These are phyloP conservation scores for Physocephala rufipes DNA, from an alignment of 2,888 invertebrate genomes.

Conservation along the genomic window DNA sequence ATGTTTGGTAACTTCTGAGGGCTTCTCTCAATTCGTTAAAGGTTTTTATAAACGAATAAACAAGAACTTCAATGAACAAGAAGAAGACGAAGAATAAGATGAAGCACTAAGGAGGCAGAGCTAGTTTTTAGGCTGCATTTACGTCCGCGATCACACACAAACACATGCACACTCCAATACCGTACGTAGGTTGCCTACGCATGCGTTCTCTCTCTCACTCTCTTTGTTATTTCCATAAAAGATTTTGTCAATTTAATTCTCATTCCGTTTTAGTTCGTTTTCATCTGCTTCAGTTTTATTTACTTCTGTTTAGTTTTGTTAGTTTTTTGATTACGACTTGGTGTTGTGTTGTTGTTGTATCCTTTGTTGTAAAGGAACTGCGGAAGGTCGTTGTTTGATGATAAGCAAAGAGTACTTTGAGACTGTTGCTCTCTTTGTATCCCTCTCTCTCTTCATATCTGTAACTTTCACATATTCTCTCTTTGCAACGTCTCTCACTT, in stretches of 20 bases:
- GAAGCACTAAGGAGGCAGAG: not conserved
- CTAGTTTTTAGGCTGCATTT: not conserved
- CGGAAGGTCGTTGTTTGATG: too few relatives aligned
- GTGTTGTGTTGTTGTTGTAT: not conserved
- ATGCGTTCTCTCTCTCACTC: conserved; percentile 3
- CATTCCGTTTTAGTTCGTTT: not conserved
- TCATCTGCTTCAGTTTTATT: not conserved
- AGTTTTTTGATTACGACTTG: not conserved
- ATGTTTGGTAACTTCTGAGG: conserved; percentile 57
- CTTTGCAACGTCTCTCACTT: too few relatives aligned
- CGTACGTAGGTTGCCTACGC: not conserved
- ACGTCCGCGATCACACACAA: not conserved
- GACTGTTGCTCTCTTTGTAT: too few relatives aligned
- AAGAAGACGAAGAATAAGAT: not conserved
- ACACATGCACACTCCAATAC: not conserved
- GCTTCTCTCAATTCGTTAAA: not conserved
- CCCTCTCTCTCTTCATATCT: too few relatives aligned
- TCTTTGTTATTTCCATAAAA: not conserved
- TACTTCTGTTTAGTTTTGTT: not conserved
- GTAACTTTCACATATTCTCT: too few relatives aligned
- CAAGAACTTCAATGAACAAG: not conserved
- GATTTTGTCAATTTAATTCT: not conserved
- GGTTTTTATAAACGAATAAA: conserved; percentile 19
- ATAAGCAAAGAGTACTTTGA: too few relatives aligned
- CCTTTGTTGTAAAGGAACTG: too few relatives aligned